Evolutionary conservation across 2,888 invertebrate species (phyloP).

Genomic region (Phorcus lineatus): DNA sequence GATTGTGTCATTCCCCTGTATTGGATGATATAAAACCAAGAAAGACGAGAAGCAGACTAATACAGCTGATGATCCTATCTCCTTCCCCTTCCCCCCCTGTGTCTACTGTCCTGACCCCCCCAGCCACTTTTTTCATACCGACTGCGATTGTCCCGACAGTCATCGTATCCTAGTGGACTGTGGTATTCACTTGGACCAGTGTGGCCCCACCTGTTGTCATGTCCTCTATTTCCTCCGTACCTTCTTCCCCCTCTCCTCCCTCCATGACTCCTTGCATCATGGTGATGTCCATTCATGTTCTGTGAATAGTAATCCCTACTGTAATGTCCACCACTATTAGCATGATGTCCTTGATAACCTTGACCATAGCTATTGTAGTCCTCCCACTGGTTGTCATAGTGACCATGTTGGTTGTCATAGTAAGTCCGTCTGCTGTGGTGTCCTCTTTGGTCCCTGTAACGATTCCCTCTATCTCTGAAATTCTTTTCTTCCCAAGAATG

Average conservation of each 20-base stretch:
- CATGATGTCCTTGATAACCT: not conserved
- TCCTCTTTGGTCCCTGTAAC: not conserved
- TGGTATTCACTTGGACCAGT: not conserved
- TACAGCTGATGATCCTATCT: not conserved
- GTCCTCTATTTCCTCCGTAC: too few relatives aligned
- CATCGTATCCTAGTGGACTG: not conserved
- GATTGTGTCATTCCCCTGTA: too few relatives aligned
- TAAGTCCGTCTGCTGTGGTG: not conserved
- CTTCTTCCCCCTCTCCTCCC: too few relatives aligned
- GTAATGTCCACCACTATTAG: not conserved
- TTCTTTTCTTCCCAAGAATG: too few relatives aligned
- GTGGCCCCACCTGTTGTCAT: too few relatives aligned
- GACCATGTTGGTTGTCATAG: not conserved
- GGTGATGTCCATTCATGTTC: too few relatives aligned
- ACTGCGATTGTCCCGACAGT: not conserved
- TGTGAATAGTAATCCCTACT: not conserved
- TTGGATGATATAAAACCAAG: too few relatives aligned
- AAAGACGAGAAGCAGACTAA: too few relatives aligned
- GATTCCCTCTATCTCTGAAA: not conserved
- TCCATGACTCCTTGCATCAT: too few relatives aligned
- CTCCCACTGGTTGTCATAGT: not conserved
- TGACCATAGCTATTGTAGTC: not conserved
- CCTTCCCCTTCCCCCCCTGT: too few relatives aligned
- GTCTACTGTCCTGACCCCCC: not conserved
- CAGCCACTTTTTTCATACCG: not conserved